Evolutionary conservation across 2,797 vertebrate genomes (phyloP), one percentile per base, ranked within the genome.

Genomic region (Tenualosa thibaudeaui): DNA sequence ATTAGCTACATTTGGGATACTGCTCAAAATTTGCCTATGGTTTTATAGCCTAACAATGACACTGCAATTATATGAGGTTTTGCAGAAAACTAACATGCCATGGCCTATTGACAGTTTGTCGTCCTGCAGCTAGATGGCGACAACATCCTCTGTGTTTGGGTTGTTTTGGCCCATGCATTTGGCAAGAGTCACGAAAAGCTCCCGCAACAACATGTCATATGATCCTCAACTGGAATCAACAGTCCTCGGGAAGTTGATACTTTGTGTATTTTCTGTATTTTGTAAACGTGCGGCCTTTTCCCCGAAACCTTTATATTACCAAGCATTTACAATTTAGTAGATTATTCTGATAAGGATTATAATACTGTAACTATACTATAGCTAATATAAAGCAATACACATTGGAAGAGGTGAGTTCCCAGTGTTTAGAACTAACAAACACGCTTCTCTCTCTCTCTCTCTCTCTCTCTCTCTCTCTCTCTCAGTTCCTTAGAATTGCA

Each of bases 111-210:
- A 46, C 71, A 46, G 40, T 22, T 62, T 19, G 1, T 85, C 8
- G 17, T 85, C 19, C 13, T 60, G 37, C 22, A 85, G 84, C n/a
- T 78, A 85, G 84, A 43, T 78, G 84, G 84, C 54, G 84, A 50
- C 78, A 85, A 6, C 60, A 31, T 15, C 54, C 54, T 81, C 22
- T 37, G n/a, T 78, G 51, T 62, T 49, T 31, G 43, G 8, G 10
- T 31, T 83, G 12, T 65, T 24, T 6, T 46, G 71, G 40, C 19
- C 5, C 19, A 46, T 46, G 40, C 19, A 46, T 46, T 78, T 17
- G 71, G 6, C 71, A 19, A 22, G 68, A 75, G 40, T 78, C 40
- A 46, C 46, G 71, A 46, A 46, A 78, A 78, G 71, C 40, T 46
- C 15, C 40, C 46, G 71, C 71, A 78, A 78, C 71, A 78, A 46